A percentile compares a stretch with the other conserved stretches of the same genome.
These are phyloP conservation scores for Lordiphosa stackelbergi DNA, from an alignment of 1,140 invertebrate species.

Conservation along the genomic window DNA sequence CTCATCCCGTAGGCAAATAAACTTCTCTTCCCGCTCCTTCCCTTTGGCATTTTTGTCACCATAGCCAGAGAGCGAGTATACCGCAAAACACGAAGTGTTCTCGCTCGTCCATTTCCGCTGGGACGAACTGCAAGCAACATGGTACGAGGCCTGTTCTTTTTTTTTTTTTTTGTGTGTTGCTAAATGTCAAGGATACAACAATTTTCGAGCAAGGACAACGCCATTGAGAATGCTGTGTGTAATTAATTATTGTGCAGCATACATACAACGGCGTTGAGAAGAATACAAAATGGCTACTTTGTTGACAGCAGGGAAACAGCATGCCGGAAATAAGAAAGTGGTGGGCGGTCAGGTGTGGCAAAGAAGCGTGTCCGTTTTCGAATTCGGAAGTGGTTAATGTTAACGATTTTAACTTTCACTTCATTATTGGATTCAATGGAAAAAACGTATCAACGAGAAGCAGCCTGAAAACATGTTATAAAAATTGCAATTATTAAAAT, in stretches of 20 bases:
- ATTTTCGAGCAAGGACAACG: slow-evolving; percentile 38
- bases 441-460: too few species aligned
- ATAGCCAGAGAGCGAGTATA: slow-evolving; percentile 21
- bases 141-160: slow-evolving; percentile 1
- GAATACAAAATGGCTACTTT: slow-evolving; percentile 62
- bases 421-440: too few species aligned
- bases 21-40: slow-evolving; percentile 17
- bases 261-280: slow-evolving; percentile 45
- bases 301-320: slow-evolving; percentile 22
- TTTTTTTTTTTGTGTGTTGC: slow-evolving; percentile 27
- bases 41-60: slow-evolving; percentile 19
- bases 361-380: too few species aligned
- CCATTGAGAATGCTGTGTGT: slow-evolving; percentile 48
- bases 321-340: too few species aligned
- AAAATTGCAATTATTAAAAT: too few species aligned
- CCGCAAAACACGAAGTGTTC: slow-evolving; percentile 12
- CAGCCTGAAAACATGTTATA: too few species aligned
- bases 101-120: slow-evolving; percentile 41
- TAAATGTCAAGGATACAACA: slow-evolving; percentile 68
- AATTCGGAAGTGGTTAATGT: too few species aligned
- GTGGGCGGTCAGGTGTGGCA: too few species aligned
- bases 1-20: slow-evolving; percentile 18
- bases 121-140: slow-evolving; percentile 15
- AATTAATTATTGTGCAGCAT: slow-evolving; percentile 66
- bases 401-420: too few species aligned